These are phyloP conservation scores for Diplosoma virens DNA, from an alignment of 23 tunicate genomes.

Conservation along the genomic window DNA sequence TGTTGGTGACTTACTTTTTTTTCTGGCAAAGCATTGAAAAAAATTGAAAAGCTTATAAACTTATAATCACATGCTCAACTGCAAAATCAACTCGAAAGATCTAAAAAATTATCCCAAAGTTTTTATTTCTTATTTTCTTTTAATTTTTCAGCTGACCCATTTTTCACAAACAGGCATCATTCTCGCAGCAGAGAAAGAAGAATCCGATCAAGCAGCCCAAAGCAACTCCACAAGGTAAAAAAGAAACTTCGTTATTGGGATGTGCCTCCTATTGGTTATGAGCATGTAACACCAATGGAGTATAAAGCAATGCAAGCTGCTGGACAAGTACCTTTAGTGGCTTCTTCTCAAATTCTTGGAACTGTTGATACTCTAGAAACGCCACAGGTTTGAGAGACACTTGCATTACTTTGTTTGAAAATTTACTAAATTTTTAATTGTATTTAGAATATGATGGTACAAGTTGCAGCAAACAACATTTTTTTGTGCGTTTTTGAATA, in stretches of 20 bases:
- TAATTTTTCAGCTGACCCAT: conserved; percentile 89
- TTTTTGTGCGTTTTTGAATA: too few relatives aligned
- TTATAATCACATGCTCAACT: too few relatives aligned
- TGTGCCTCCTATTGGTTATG: conserved; percentile 92
- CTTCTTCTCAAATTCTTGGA: conserved; percentile 59
- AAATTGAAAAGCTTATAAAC: too few relatives aligned
- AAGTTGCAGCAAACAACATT: too few relatives aligned
- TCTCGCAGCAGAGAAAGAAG: conserved; percentile 69
- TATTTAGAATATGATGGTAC: too few relatives aligned
- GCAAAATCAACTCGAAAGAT: too few relatives aligned
- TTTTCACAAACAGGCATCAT: conserved; percentile 90
- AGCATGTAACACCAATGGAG: conserved; percentile 88
- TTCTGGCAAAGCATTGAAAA: too few relatives aligned
- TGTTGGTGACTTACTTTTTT: too few relatives aligned
- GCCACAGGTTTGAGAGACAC: conserved; percentile 1
- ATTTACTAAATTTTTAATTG: too few relatives aligned
- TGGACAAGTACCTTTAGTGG: conserved; percentile 90
- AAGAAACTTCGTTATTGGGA: conserved; percentile 79
- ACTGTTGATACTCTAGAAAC: not conserved
- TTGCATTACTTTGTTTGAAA: too few relatives aligned
- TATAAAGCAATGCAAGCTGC: conserved; percentile 99
- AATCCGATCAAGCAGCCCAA: conserved; percentile 30
- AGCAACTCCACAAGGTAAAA: conserved; percentile 25
- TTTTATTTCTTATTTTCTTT: too few relatives aligned
- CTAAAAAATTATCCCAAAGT: too few relatives aligned